Conservation (phyloP, 2,113 vertebrate species). For the Neogobius melanostomus region DNA sequence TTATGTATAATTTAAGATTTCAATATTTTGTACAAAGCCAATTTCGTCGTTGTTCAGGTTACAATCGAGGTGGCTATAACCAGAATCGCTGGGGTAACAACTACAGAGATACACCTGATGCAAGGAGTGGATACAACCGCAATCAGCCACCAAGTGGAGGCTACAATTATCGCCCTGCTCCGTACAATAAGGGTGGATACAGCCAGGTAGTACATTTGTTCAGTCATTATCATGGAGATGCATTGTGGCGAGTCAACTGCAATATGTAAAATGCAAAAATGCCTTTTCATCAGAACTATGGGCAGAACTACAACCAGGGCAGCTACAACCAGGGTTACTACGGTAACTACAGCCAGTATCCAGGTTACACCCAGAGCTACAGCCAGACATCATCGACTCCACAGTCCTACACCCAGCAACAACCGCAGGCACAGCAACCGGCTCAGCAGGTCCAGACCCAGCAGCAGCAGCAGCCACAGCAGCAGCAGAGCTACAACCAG, state of each 20-base stretch:
- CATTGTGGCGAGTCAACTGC: neutral
- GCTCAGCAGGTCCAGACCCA: slow-evolving; percentile 57
- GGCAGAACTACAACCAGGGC: slow-evolving; percentile 73
- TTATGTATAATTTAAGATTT: neutral
- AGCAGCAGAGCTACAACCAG: slow-evolving; percentile 84
- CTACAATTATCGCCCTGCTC: slow-evolving; percentile 69
- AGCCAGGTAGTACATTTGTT: slow-evolving; percentile 49
- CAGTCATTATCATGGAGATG: neutral
- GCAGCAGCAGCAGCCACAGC: slow-evolving; percentile 77
- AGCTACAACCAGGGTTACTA: slow-evolving; percentile 85
- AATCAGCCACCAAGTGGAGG: slow-evolving; percentile 72
- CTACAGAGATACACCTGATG: slow-evolving; percentile 80
- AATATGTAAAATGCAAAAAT: neutral
- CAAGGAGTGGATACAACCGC: slow-evolving; percentile 80
- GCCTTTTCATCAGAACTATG: slow-evolving; percentile 51
- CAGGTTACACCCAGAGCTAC: slow-evolving; percentile 83
- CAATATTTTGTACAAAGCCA: neutral
- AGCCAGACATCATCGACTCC: slow-evolving; percentile 77
- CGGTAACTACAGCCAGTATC: slow-evolving; percentile 83
- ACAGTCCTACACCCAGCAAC: slow-evolving; percentile 83
- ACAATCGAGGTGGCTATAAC: slow-evolving; percentile 82
- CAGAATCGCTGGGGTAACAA: slow-evolving; percentile 86
- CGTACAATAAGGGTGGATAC: slow-evolving; percentile 74
- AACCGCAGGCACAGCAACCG: slow-evolving; percentile 59
- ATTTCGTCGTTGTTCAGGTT: slow-evolving; percentile 70